Evolutionary conservation across 2,888 invertebrate species (phyloP).

Genomic region (Andrena fulva): DNA sequence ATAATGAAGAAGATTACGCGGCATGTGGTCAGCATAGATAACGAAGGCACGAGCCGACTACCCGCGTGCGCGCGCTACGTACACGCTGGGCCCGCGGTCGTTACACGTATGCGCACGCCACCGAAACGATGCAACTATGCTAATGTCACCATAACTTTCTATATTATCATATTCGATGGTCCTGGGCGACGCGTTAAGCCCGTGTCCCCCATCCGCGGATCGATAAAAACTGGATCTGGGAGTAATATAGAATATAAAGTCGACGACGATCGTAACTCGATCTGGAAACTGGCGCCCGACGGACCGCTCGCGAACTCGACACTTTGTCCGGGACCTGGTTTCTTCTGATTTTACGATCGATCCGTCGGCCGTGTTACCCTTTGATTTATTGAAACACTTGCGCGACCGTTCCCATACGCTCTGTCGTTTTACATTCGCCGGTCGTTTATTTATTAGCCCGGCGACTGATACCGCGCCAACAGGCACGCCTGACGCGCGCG

Average conservation of each 20-base stretch:
- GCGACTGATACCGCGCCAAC: background rate
- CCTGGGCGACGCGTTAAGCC: constrained; percentile 46
- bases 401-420: no score
- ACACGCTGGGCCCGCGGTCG: background rate
- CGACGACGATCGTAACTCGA: constrained; percentile 32
- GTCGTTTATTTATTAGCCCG: constrained; percentile 9
- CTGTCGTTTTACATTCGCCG: background rate
- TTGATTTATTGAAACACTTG: background rate
- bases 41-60: constrained; percentile 71
- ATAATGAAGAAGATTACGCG: constrained; percentile 82
- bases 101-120: constrained; percentile 4
- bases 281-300: background rate
- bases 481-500: background rate
- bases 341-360: background rate
- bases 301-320: background rate
- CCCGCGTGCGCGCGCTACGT: constrained; percentile 2
- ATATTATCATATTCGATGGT: constrained; percentile 76
- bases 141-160: constrained; percentile 76
- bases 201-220: constrained; percentile 41
- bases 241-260: constrained; percentile 32
- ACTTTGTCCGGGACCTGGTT: background rate
- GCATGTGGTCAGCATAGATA: constrained; percentile 83
- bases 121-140: constrained; percentile 58
- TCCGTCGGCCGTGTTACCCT: background rate
- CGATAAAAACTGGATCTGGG: constrained; percentile 51